Base-by-base conservation (phyloP, 92 coral and sea anemone genomes). In the Parazoanthus darwini region DNA sequence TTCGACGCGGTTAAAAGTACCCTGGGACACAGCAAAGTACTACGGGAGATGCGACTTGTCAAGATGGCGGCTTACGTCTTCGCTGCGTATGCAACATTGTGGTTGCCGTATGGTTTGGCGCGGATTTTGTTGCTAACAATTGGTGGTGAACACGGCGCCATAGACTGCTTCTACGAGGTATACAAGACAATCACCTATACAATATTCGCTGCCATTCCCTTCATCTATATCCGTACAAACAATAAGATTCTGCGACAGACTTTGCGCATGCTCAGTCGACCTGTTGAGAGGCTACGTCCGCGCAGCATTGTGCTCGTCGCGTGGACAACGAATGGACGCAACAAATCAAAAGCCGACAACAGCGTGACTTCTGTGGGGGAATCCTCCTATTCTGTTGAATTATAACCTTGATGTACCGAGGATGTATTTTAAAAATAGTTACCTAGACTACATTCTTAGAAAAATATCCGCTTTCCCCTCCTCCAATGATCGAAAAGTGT, bases 281-380 rank as follows among this genome's bases (percentile, higher is more conserved):
- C 86, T 43, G 26, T 73, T 2, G 51, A 38, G 35, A 68, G 74
- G 5, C 8, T 83, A 1, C 86, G 77, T n/a, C 78, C 77, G 1
- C 86, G 14, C 18, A 66, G 86, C 65, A 83, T 83, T 48, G 74
- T 83, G 20, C 76, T 83, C 3, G 86, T 83, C 36, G 77, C 86
- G 38, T 83, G 86, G 86, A 68, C 86, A 83, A 83, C 86, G 13
- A 71, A 26, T 4, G 86, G 86, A 15, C 86, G 86, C 77, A 44
- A 37, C 29, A 83, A 44, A 46, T 3, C 77, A 3, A 83, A 83
- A 39, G 59, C 37, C 0, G 68, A 59, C 25, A 83, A 36, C 42
- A 23, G 86, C 9, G 39, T 50, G 23, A 66, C 77, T 18, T 68
- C 86, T 15, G 86, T 42, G 15, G 38, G 50, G 16, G 78, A 83